Base-by-base conservation (phyloP, 2,888 invertebrate genomes). In the Catocala sponsa region DNA sequence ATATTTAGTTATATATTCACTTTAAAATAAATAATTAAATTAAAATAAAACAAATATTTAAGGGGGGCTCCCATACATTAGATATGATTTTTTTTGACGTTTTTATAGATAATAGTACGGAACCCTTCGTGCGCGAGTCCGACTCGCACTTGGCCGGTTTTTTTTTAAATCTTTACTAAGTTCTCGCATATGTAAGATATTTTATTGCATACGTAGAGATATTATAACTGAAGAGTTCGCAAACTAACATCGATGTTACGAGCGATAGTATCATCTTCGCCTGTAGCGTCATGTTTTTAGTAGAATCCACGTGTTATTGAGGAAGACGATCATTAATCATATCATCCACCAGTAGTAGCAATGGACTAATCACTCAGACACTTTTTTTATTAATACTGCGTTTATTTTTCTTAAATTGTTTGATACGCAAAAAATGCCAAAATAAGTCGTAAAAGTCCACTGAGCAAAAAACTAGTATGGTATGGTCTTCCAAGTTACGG, bases 281-380 rank as follows among this genome's bases (percentile, higher is more conserved):
- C 47, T 53, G 64, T 67, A 67, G 76, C 67, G 72, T 67, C 54
- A 69, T 67, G 68, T 65, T 70, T 73, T 76, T 65, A 63, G 57
- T 44, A 64, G 59, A 69, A 66, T 68, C 48, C 54, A 56, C 58
- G 53, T 62, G 57, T 59, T 74, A 68, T 79, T 76, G 76, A 72
- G 79, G 74, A 78, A 81, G 73, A 62, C 50, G 56, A 63, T 68
- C 79, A 83, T 86, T 79, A 80, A 85, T 85, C 83, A 85, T 81
- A 65, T 63, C 54, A 72, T 73, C 67, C 63, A 68, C 59, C 43
- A 57, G 59, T 55, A 52, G 55, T 64, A 67, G 76, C 67, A 62
- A 65, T 63, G 65, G 61, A 68, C 63, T 68, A 72, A 75, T 74
- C 70, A 72, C 70, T 77, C 35, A 64, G 51, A 65, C 62, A 6